Percentiles rank a stretch among this genome's conserved stretches.
phyloP scores from a whole-genome alignment of 2,888 invertebrate species.

The Aporophyla nigra region DNA sequence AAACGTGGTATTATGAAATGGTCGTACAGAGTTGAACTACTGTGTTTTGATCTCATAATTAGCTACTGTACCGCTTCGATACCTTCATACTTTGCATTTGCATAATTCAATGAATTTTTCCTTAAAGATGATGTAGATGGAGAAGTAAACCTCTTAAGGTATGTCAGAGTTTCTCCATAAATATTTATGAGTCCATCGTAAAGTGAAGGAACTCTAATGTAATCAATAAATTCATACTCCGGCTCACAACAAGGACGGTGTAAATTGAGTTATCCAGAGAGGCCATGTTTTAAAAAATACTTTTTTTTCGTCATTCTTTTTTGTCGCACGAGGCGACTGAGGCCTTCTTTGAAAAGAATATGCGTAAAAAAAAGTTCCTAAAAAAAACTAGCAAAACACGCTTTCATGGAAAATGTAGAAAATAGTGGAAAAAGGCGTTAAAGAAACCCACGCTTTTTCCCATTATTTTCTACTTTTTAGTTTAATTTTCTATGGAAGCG shows the following conservation, averaged over 20 bases:
- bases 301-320: background rate
- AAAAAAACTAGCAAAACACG: no score
- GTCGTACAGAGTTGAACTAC: conserved; percentile 7
- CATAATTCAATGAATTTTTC: conserved; percentile 50
- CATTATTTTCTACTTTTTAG: no score
- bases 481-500: no score
- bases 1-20: background rate
- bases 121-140: conserved; percentile 21
- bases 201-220: conserved; percentile 41
- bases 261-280: conserved; percentile 32
- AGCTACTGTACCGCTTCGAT: conserved; percentile 14
- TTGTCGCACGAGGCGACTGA: background rate
- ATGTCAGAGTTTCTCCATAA: conserved; percentile 40
- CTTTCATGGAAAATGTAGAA: no score
- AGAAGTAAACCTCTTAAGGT: conserved; percentile 25
- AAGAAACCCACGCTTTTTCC: no score
- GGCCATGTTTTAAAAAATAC: background rate
- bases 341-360: background rate
- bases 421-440: no score
- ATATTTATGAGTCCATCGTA: conserved; percentile 45
- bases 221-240: conserved; percentile 39
- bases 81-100: conserved; percentile 22
- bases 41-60: background rate
- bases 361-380: background rate
- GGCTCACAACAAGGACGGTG: conserved; percentile 29